These are phyloP conservation scores for Amphipyra berbera DNA, from an alignment of 2,888 invertebrate genomes.

Conservation along the genomic window DNA sequence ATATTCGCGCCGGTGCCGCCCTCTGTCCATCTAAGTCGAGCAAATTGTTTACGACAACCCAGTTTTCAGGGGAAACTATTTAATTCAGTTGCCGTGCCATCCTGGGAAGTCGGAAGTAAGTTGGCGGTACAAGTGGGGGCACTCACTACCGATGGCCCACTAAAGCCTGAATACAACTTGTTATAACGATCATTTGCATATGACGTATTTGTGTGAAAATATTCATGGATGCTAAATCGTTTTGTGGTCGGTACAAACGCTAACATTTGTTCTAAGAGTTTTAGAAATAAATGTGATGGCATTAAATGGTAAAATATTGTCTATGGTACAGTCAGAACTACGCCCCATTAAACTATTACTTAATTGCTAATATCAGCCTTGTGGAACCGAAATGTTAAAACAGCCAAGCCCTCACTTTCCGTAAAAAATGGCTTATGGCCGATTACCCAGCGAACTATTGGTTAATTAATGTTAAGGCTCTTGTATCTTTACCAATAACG, in stretches of 20 bases:
- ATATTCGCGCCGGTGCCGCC: constrained; percentile 57
- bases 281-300: too few relatives aligned
- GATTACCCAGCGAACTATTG: too few relatives aligned
- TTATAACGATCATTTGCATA: constrained; percentile 45
- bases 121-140: constrained; percentile 70
- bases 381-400: too few relatives aligned
- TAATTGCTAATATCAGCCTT: too few relatives aligned
- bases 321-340: too few relatives aligned
- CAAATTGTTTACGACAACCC: constrained; percentile 83
- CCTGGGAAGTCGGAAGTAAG: constrained; percentile 71
- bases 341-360: too few relatives aligned
- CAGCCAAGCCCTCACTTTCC: too few relatives aligned
- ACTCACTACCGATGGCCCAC: constrained; percentile 62
- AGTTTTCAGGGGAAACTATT: constrained; percentile 82
- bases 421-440: too few relatives aligned
- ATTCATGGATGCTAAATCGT: constrained; percentile 1
- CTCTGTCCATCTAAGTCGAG: constrained; percentile 67
- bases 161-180: constrained; percentile 41
- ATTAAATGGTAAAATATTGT: too few relatives aligned
- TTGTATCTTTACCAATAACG: too few relatives aligned
- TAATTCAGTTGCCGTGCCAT: constrained; percentile 80
- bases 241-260: neutral
- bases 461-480: too few relatives aligned
- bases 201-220: constrained; percentile 24
- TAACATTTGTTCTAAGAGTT: too few relatives aligned